Base-by-base conservation (phyloP, 37 sponge, comb jelly and placozoan genomes). In the Mnemiopsis leidyi region DNA sequence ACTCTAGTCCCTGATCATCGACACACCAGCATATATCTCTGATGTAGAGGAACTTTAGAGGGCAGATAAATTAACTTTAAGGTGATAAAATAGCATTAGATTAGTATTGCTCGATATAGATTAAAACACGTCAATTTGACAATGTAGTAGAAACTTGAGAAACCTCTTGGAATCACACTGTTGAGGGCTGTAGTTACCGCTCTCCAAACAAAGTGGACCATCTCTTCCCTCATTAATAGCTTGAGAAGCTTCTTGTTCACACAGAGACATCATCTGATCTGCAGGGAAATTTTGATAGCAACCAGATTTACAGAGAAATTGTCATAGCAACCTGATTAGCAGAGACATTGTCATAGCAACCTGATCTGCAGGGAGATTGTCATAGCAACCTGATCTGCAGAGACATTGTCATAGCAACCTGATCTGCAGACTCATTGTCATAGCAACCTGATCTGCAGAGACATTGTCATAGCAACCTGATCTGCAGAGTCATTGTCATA, bases 1-100 rank as follows among this genome's bases (percentile, higher is more conserved):
- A 33, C 23, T 85, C 90, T n/a, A 85, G 48, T 61, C 90, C 61
- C 24, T 40, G 3, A n/a, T 85, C 90, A 32, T 77, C 90, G 23
- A 85, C 90, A 85, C 90, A 40, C 90, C 90, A 85, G 23, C 61
- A 85, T 16, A 40, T 85, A 34, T 36, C 79, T 40, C 90, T 85
- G 90, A 40, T 36, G 13, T n/a, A n/a, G n/a, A n/a, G n/a, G n/a
- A n/a, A n/a, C n/a, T n/a, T 67, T 67, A 21, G 68, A 67, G 20
- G 68, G 68, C 68, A 67, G 68, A 67, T 20, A 67, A 67, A 67
- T 67, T n/a, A n/a, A n/a, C n/a, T n/a, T n/a, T n/a, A n/a, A n/a
- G n/a, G 20, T 67, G 13, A 20, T 67, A 67, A 67, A 67, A 20
- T 21, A 67, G 68, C 18, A 20, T 67, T 67, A 67, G 68, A n/a